Percentiles rank a stretch among this genome's conserved stretches.
These are phyloP conservation scores for Pyrrhosoma nymphula DNA, from an alignment of 2,888 invertebrate species.

Conservation along the genomic window DNA sequence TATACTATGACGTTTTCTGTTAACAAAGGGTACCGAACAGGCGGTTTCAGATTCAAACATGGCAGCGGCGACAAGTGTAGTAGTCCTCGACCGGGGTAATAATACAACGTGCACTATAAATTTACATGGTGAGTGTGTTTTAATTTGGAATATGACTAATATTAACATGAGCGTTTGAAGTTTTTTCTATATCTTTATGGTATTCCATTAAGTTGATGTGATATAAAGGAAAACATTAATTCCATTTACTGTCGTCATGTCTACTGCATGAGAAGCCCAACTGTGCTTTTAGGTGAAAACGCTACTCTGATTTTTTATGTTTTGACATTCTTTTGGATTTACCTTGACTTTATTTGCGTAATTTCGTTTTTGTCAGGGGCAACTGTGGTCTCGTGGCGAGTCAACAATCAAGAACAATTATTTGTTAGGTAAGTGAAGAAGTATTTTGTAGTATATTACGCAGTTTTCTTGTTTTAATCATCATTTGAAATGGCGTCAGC, in stretches of 20 bases:
- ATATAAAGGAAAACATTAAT: conserved; percentile 52
- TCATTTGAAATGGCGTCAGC: conserved; percentile 60
- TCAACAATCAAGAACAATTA: conserved; percentile 96
- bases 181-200: neutral
- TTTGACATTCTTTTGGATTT: conserved; percentile 70
- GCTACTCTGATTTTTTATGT: conserved; percentile 72
- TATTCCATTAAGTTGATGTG: conserved; percentile 35
- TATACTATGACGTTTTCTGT: conserved; percentile 35
- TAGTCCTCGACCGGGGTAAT: conserved; percentile 96
- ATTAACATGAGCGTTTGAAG: neutral
- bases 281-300: conserved; percentile 69
- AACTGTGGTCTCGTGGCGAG: conserved; percentile 97
- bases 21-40: conserved; percentile 75
- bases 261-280: conserved; percentile 70
- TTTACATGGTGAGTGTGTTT: conserved; percentile 90
- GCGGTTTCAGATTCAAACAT: conserved; percentile 74
- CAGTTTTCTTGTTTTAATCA: conserved; percentile 19
- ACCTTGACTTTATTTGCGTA: conserved; percentile 62
- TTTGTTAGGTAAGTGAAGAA: conserved; percentile 91
- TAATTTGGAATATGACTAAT: conserved; percentile 5
- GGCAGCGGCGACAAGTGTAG: conserved; percentile 92
- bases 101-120: conserved; percentile 98
- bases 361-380: conserved; percentile 86
- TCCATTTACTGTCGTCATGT: conserved; percentile 69
- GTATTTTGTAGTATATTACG: conserved; percentile 19